Evolutionary conservation across 2,113 vertebrate genomes (phyloP).

Genomic region (Micronycteris hirsuta): DNA sequence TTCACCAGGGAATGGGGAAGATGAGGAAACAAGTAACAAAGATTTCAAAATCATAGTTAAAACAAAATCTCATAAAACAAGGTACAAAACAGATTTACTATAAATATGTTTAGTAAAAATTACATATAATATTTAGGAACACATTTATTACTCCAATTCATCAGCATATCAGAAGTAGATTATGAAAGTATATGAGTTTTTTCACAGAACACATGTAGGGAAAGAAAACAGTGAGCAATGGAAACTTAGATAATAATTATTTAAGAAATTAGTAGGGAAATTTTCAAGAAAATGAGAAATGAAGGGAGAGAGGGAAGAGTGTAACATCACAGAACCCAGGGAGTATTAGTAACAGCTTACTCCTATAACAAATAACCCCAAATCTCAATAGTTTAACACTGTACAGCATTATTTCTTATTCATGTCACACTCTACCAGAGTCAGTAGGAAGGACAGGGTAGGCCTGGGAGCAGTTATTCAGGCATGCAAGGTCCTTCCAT

Average conservation of each 20-base stretch:
- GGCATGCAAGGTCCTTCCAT: not conserved
- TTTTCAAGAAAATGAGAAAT: slow-evolving; percentile 18
- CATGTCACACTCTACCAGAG: not conserved
- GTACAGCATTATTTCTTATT: not conserved
- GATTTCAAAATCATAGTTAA: not conserved
- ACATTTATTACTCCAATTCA: not conserved
- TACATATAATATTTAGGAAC: slow-evolving; percentile 10
- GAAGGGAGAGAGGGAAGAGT: not conserved
- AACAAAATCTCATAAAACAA: not conserved
- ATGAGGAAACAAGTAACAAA: slow-evolving; percentile 26
- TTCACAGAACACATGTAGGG: not conserved
- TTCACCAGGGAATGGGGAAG: not conserved
- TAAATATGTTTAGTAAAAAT: not conserved
- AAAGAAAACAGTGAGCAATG: not conserved
- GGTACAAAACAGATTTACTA: not conserved
- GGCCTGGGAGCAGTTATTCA: not conserved
- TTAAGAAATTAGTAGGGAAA: not conserved
- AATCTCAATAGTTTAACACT: not conserved
- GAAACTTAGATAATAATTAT: not conserved
- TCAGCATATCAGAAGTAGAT: not conserved
- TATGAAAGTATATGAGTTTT: not conserved
- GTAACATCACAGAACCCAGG: not conserved
- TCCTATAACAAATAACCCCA: not conserved
- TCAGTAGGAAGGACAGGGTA: not conserved
- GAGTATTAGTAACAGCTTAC: not conserved